A percentile compares a stretch with the other conserved stretches of the same genome.
These are phyloP conservation scores for Anaspis maculata DNA, from an alignment of 2,888 invertebrate genomes.

Conservation along the genomic window DNA sequence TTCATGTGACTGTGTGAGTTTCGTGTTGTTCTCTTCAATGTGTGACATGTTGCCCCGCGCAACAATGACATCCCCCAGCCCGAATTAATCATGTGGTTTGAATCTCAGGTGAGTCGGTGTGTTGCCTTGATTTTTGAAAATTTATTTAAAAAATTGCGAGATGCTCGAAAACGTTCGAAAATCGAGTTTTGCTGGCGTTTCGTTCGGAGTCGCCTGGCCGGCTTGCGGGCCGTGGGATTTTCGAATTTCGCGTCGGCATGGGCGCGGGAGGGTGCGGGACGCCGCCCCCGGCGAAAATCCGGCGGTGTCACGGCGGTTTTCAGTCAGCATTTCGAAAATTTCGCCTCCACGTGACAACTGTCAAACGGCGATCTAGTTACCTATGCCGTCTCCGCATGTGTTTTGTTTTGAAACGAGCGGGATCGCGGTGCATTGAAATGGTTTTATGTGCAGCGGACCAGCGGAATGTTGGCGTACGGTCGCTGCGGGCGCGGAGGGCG, in stretches of 20 bases:
- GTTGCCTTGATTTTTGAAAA: constrained; percentile 1
- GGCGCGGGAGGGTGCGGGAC: no score
- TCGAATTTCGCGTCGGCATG: no score
- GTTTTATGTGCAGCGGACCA: constrained; percentile 40
- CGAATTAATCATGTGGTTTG: constrained; percentile 43
- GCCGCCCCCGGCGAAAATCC: constrained; percentile 1
- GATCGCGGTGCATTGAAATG: constrained; percentile 44
- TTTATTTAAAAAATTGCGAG: no score
- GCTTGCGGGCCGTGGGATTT: no score
- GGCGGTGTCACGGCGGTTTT: constrained; percentile 16
- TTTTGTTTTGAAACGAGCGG: constrained; percentile 46
- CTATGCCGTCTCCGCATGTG: constrained; percentile 43
- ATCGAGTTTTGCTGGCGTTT: no score
- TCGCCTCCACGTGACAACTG: constrained; percentile 40
- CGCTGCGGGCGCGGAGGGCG: constrained; percentile 7
- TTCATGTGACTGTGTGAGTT: constrained; percentile 30
- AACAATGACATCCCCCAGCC: constrained; percentile 38
- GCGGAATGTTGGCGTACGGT: constrained; percentile 17
- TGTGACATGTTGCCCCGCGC: constrained; percentile 41
- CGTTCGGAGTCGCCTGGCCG: no score
- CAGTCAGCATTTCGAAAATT: constrained; percentile 26
- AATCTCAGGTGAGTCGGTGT: constrained; percentile 38
- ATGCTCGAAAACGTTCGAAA: no score
- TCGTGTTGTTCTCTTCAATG: no score
- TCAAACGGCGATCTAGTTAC: constrained; percentile 42